These are phyloP conservation scores for Acipenser ruthenus DNA, from an alignment of 2,797 vertebrate species.

Conservation along the genomic window DNA sequence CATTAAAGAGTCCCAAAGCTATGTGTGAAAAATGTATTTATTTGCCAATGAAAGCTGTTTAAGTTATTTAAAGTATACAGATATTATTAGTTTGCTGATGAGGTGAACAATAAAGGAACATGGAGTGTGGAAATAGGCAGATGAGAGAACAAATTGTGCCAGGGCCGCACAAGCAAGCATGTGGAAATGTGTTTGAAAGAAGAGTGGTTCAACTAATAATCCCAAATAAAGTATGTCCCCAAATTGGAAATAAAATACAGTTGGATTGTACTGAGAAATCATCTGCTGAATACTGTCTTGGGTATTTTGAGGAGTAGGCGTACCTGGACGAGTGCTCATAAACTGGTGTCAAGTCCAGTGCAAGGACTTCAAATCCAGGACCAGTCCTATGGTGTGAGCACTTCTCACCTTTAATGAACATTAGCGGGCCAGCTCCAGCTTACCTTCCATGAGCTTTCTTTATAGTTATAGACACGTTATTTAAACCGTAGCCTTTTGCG, in stretches of 20 bases:
- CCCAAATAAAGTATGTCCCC: too few relatives aligned
- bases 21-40: too few relatives aligned
- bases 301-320: slow-evolving; percentile 35
- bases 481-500: slow-evolving; percentile 14
- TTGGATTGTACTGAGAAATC: slow-evolving; percentile 35
- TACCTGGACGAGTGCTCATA: slow-evolving; percentile 37
- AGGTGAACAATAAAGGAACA: too few relatives aligned
- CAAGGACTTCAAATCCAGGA: slow-evolving; percentile 25
- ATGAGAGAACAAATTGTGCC: too few relatives aligned
- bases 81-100: too few relatives aligned
- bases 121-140: too few relatives aligned
- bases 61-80: too few relatives aligned
- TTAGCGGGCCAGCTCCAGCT: slow-evolving; percentile 22
- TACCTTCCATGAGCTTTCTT: slow-evolving; percentile 16
- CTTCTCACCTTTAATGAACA: slow-evolving; percentile 57
- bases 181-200: too few relatives aligned
- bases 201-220: too few relatives aligned
- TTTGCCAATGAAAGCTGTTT: too few relatives aligned
- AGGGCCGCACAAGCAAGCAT: too few relatives aligned
- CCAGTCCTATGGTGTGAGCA: slow-evolving; percentile 38
- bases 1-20: too few relatives aligned
- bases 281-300: slow-evolving; percentile 24
- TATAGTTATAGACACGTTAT: not conserved
- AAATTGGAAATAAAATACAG: not conserved
- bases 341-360: slow-evolving; percentile 26